Base-by-base conservation (phyloP, 2,113 vertebrate genomes). In the Sciurus niger region DNA sequence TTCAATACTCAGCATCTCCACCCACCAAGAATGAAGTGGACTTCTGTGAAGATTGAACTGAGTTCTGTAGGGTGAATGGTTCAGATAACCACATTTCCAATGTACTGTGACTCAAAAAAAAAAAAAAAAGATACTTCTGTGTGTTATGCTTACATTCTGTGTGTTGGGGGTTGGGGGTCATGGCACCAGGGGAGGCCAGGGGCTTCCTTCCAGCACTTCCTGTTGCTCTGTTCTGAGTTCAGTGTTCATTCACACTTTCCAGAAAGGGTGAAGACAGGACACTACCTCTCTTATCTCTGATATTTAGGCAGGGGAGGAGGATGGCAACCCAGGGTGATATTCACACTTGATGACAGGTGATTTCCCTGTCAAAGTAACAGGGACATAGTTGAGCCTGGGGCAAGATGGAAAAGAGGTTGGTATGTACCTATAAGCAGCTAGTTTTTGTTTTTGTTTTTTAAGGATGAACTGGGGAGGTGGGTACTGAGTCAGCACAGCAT, bases 331-430 rank as follows among this genome's bases (percentile, higher is more conserved):
- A 37, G 24, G 18, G 25, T 58, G 76, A 76, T 89, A n/a, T 0
- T 68, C 72, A 79, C 37, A 83, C 70, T 93, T 76, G 43, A 68
- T 86, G 87, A 95, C 48, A 79, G 74, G 53, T 94, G 80, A 93
- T 89, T 58, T 92, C 80, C 85, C 74, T 94, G 16, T 96, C 82
- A 84, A 46, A 91, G 89, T 72, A 94, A 80, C 24, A 63, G 70
- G 51, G 34, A 84, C 83, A 82, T 77, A 79, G 51, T 17, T 65
- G 60, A 91, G 40, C 67, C 90, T 70, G 58, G 22, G 43, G 67
- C 43, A 96, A 91, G 51, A 78, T 82, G 55, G 51, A 84, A 79
- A 83, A 77, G 67, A 84, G 28, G n/a, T 72, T 90, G 40, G 22
- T 68, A 79, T 67, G 55, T 28, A 80, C 10, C 65, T 85, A 17